These are phyloP conservation scores for Decapterus maruadsi DNA, from an alignment of 2,797 vertebrate species.

Conservation along the genomic window DNA sequence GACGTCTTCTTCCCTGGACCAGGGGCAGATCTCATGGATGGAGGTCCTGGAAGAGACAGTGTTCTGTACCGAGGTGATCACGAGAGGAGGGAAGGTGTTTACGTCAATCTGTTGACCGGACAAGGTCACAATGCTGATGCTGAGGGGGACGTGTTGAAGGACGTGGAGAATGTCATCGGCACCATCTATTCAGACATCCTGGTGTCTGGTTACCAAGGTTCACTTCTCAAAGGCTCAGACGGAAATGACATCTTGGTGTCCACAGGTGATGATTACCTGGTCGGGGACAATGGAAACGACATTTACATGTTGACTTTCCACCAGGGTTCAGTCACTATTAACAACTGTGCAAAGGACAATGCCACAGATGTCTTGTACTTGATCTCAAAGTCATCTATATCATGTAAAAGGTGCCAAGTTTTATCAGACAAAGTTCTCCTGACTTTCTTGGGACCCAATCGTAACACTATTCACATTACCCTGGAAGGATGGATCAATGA, in stretches of 20 bases:
- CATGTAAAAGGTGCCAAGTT: not conserved
- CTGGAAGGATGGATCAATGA: slow-evolving; percentile 32
- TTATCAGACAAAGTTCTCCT: slow-evolving; percentile 28
- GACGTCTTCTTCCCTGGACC: slow-evolving; percentile 62
- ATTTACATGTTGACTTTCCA: slow-evolving; percentile 63
- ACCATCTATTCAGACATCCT: slow-evolving; percentile 73
- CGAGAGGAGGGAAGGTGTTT: slow-evolving; percentile 57
- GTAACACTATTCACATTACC: not conserved
- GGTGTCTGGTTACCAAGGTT: slow-evolving; percentile 64
- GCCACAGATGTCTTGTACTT: slow-evolving; percentile 60
- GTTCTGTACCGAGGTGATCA: slow-evolving; percentile 65
- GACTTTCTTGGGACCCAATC: slow-evolving; percentile 12
- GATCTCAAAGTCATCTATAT: not conserved
- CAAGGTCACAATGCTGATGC: slow-evolving; percentile 69
- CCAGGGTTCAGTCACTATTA: slow-evolving; percentile 60
- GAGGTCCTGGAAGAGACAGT: slow-evolving; percentile 64
- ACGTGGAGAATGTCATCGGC: slow-evolving; percentile 73
- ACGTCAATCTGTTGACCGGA: slow-evolving; percentile 70
- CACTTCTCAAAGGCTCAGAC: slow-evolving; percentile 71
- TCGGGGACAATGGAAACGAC: slow-evolving; percentile 73
- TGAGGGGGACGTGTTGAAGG: slow-evolving; percentile 73
- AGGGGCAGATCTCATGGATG: slow-evolving; percentile 59
- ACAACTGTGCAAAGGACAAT: slow-evolving; percentile 67
- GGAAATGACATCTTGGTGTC: slow-evolving; percentile 73
- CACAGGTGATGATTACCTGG: slow-evolving; percentile 63